Conservation (phyloP, 2,888 invertebrate genomes). For the Euclidia mi region DNA sequence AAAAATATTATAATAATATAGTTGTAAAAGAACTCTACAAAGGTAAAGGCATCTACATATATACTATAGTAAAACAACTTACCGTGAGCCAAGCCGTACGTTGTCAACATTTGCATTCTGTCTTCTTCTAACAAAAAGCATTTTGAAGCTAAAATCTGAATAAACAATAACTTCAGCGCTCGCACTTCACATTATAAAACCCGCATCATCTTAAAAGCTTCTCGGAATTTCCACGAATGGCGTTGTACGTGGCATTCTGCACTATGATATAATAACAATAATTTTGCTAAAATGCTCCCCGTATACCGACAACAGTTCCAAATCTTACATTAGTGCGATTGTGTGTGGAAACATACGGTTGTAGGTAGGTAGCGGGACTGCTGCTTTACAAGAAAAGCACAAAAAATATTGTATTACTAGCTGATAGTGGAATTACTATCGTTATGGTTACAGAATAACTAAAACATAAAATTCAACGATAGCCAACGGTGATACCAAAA, state of each 20-base stretch:
- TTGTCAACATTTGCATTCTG: too few relatives aligned
- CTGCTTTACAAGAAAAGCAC: not conserved
- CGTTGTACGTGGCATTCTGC: slow-evolving; percentile 25
- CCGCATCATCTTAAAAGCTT: slow-evolving; percentile 15
- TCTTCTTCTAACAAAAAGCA: too few relatives aligned
- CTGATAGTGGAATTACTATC: too few relatives aligned
- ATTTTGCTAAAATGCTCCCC: slow-evolving; percentile 55
- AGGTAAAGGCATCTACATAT: too few relatives aligned
- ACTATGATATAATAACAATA: slow-evolving; percentile 49
- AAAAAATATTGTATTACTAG: too few relatives aligned
- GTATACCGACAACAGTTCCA: slow-evolving; percentile 47
- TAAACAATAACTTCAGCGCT: not conserved
- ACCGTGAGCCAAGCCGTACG: too few relatives aligned
- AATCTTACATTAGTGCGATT: slow-evolving; percentile 66
- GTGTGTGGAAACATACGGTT: slow-evolving; percentile 43
- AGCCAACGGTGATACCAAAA: too few relatives aligned
- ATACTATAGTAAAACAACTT: too few relatives aligned
- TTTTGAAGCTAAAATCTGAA: not conserved
- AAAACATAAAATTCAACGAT: too few relatives aligned
- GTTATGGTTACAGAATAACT: too few relatives aligned
- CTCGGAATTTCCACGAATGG: slow-evolving; percentile 13
- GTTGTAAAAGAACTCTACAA: too few relatives aligned
- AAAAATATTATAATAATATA: too few relatives aligned
- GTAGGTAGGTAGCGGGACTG: not conserved
- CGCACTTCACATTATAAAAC: slow-evolving; percentile 17